Evolutionary conservation across 2,113 vertebrate genomes (phyloP).

Genomic region (Chelonoidis abingdonii): DNA sequence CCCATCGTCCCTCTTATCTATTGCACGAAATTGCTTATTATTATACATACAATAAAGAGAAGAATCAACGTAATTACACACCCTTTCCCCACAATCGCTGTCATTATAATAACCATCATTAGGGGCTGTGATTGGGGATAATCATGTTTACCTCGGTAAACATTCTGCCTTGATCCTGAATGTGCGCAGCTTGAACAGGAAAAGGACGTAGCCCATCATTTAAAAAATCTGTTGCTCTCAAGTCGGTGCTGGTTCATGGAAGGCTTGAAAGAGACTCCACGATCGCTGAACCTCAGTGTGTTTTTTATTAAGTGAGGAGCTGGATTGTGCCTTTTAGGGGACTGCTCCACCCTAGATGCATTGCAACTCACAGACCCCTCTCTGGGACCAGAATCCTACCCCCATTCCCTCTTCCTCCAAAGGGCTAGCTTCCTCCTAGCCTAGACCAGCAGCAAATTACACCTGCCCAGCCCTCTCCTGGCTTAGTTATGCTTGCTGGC

Average conservation of each 20-base stretch:
- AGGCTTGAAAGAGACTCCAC: rapidly evolving
- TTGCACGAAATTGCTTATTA: conserved; percentile 64
- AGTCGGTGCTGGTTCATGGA: rapidly evolving
- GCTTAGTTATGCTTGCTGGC: background rate
- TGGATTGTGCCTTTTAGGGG: background rate
- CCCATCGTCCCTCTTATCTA: conserved; percentile 29
- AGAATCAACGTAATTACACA: conserved; percentile 74
- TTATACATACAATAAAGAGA: conserved; percentile 66
- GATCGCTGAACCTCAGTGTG: background rate
- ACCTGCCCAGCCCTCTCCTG: no score
- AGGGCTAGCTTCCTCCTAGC: background rate
- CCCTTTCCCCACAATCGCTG: conserved; percentile 66
- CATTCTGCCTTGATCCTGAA: conserved; percentile 46
- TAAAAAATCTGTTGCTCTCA: background rate
- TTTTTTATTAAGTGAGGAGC: background rate
- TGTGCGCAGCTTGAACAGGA: background rate
- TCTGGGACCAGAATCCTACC: background rate
- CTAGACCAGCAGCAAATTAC: background rate
- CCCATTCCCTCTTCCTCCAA: background rate
- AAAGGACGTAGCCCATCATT: background rate
- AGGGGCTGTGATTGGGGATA: conserved; percentile 71
- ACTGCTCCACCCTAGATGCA: background rate
- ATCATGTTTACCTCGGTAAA: conserved; percentile 72
- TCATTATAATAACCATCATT: conserved; percentile 72
- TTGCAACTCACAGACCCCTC: background rate